A percentile compares a stretch with the other conserved stretches of the same genome.
These are phyloP conservation scores for Cygnus buccinator DNA, from an alignment of 2,113 vertebrate species.

Conservation along the genomic window DNA sequence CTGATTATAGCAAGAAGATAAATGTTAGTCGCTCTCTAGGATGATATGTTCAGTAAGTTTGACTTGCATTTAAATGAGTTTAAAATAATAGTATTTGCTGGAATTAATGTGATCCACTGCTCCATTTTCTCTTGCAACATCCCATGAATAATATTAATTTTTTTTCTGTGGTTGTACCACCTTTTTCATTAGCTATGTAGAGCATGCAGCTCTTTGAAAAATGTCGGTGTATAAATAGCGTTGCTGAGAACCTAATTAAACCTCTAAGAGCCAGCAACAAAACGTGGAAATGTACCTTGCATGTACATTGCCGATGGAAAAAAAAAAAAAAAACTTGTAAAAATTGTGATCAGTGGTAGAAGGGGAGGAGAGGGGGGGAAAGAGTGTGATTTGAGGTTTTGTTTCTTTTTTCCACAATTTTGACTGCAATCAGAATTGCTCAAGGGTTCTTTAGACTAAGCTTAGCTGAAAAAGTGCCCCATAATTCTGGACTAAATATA, in stretches of 20 bases:
- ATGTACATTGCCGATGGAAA: neutral
- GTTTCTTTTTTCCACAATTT: neutral
- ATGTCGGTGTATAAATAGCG: conserved; percentile 22
- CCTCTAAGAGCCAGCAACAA: neutral
- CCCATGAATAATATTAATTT: conserved; percentile 49
- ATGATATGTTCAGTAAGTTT: neutral
- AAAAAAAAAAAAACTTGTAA: accelerated
- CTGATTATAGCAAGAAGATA: neutral
- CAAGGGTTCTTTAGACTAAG: neutral
- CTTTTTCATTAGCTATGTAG: conserved; percentile 36
- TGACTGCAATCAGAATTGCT: neutral
- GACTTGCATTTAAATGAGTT: conserved; percentile 53
- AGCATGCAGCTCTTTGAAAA: conserved; percentile 20
- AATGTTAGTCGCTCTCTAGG: neutral
- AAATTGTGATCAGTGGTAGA: neutral
- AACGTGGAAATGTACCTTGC: neutral
- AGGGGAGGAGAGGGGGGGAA: neutral
- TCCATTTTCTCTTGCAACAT: conserved; percentile 40
- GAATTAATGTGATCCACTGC: conserved; percentile 40
- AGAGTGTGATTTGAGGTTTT: neutral
- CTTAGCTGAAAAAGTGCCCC: neutral
- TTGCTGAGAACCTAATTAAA: neutral
- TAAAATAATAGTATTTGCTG: conserved; percentile 45
- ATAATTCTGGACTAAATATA: neutral
- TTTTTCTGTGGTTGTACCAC: neutral